Base-by-base conservation (phyloP, 2,888 invertebrate genomes). In the Sepiola atlantica region DNA sequence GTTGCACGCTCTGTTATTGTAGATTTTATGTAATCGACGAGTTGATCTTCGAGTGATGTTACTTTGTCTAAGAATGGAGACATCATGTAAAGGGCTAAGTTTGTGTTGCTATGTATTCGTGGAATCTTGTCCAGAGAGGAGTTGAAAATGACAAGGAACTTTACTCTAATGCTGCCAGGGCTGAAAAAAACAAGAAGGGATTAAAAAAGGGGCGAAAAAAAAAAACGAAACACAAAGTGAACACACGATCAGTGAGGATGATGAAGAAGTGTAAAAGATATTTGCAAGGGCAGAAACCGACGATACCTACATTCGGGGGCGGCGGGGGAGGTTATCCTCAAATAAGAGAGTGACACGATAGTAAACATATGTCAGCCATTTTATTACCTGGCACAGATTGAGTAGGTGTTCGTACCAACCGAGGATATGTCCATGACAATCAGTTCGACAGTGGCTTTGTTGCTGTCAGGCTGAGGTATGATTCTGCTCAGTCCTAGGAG, bases 141-240 rank as follows among this genome's bases (percentile, higher is more conserved):
- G 45, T 92, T 92, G 92, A 92, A 92, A 18, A 92, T 45, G 28
- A 92, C 55, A 24, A 28, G 92, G 45, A 92, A 92, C 54, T 92
- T 92, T 28, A 92, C 92, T 6, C 54, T 92, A 20, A 92, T 92
- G 28, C 92, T 92, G 28, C 92, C 92, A 35, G 92, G 92, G 32
- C 92, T 92, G 28, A 2, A 92, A 92, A 92, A 90, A 90, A 14
- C 0, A 24, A 90, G 1, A 90, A 14, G 4, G 4, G 2, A 21
- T 2, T 2, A 16, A 24, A 24, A 2, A 90, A 16, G 2, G 90
- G 24, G 4, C n/a, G n/a, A n/a, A n/a, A n/a, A n/a, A n/a, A n/a
- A 18, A 21, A 18, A 90, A 14, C 18, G 21, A 90, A 45, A 45
- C 45, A 24, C 92, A 45, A 12, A 91, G 20, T 21, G 91, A 54